Base-by-base conservation (phyloP, 2,113 vertebrate species). In the Thermophis baileyi region DNA sequence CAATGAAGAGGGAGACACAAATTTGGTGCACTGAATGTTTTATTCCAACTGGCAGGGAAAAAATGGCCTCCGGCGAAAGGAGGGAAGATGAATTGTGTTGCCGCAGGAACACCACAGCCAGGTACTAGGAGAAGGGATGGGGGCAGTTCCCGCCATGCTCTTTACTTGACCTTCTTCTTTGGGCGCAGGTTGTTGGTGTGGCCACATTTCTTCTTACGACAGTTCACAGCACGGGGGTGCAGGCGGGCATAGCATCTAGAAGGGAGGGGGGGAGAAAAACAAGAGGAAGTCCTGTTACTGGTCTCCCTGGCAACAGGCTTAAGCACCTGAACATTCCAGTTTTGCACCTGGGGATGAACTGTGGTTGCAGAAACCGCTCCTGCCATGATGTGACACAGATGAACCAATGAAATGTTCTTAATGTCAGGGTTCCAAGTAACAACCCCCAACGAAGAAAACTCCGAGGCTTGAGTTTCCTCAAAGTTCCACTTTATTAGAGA, bases 101-200 rank as follows among this genome's bases (percentile, higher is more conserved):
- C 25, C 35, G 40, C 50, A 50, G 50, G 12, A 10, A 40, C 8
- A 25, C 0, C 1, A 40, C 14, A n/a, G 49, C 49, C 87, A 54
- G 30, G 69, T 81, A 50, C 14, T 16, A 0, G 0, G 14, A 85
- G 9, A 25, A 14, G 53, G 50, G 88, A 27, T 6, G 5, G 53
- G 88, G 94, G 55, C 40, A 4, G 1, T 44, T 49, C 20, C 40
- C 0, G 44, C 25, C 24, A 0, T 24, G 0, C 1, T 0, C 40
- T 97, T 97, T 98, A 99, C 97, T 99, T 99, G 98, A 99, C 98
- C 98, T 99, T 99, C 99, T 99, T 99, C 98, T 99, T 99, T 97
- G 99, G 99, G 88, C 99, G 99, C 96, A 99, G 98, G 96, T 99
- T 99, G 97, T 99, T 99, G 97, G 99, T 99, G 97, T 99, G 99